Conservation (phyloP, 2,113 vertebrate species). For the Pterocles gutturalis region DNA sequence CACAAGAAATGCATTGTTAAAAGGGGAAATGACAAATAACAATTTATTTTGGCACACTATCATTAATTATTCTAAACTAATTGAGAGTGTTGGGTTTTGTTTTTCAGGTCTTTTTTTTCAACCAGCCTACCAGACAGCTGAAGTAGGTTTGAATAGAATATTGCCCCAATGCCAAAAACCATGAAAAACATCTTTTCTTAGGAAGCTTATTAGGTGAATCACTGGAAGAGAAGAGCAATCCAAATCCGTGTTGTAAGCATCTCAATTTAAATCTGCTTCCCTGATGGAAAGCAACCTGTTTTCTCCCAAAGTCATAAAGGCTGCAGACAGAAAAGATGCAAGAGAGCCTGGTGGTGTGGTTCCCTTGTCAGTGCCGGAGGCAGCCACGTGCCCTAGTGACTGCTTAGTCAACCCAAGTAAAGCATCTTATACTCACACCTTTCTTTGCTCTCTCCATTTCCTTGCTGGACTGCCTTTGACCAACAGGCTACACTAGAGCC, state of each 20-base stretch:
- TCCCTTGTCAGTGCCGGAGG: background rate
- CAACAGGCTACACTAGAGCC: background rate
- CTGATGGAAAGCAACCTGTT: background rate
- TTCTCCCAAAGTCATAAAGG: background rate
- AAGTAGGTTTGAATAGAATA: background rate
- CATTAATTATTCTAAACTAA: background rate
- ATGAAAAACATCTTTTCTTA: background rate
- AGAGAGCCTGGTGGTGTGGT: background rate
- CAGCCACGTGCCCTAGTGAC: fast-evolving
- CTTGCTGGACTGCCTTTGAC: background rate
- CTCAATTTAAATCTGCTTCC: background rate
- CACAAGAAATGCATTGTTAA: background rate
- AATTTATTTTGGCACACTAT: background rate
- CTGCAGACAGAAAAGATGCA: background rate
- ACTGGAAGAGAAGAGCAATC: background rate
- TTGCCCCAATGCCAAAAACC: background rate
- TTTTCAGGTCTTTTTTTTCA: background rate
- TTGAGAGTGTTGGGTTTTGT: background rate
- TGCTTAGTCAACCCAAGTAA: background rate
- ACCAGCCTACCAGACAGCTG: background rate
- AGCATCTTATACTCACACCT: background rate
- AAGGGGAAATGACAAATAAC: background rate
- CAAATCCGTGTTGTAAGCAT: background rate
- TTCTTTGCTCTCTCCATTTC: background rate
- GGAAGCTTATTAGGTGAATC: background rate